Evolutionary conservation across 2,797 vertebrate species (phyloP).

Genomic region (Molossus molossus): DNA sequence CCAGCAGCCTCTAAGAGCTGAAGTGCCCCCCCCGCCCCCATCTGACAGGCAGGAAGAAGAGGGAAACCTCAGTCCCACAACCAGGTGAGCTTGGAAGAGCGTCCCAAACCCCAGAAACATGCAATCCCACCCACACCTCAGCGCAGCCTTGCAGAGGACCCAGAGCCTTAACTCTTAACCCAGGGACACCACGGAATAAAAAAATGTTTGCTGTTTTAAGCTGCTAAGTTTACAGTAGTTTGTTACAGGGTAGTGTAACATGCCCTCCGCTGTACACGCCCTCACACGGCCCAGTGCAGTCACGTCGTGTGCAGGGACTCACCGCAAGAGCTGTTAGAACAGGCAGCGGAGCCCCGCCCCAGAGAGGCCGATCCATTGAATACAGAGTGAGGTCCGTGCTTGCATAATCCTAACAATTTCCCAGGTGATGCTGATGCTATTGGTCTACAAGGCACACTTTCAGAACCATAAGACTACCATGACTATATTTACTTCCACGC

Average conservation of each 20-base stretch:
- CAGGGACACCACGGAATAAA: not conserved
- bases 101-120: not conserved
- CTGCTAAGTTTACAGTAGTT: not conserved
- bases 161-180: not conserved
- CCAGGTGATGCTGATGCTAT: not conserved
- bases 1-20: not conserved
- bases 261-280: not conserved
- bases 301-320: not conserved
- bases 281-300: not conserved
- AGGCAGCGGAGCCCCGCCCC: not conserved
- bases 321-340: not conserved
- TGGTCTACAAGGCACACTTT: not conserved
- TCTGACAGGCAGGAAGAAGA: not conserved
- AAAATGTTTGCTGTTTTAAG: not conserved
- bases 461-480: not conserved
- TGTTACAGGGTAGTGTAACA: not conserved
- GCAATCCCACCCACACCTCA: no score
- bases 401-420: not conserved
- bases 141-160: not conserved
- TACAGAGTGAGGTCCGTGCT: no score
- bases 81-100: not conserved
- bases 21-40: not conserved
- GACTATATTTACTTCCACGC: not conserved
- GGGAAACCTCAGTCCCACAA: not conserved
- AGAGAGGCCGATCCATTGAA: constrained; percentile 5